Base-by-base conservation (phyloP, 1,140 invertebrate genomes). In the Drosophila sucinea region DNA sequence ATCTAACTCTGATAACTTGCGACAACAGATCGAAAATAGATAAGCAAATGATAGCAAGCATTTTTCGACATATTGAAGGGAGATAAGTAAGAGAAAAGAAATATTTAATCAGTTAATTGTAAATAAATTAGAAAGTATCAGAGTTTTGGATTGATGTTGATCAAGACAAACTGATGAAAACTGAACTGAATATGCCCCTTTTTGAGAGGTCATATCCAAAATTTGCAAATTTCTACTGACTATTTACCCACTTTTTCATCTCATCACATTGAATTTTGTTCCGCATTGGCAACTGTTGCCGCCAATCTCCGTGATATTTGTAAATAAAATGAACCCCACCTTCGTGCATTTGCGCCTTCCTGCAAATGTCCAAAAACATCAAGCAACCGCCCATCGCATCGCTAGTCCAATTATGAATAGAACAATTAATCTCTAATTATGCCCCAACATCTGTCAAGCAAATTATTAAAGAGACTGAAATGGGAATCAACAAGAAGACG, bases 401-500 rank as follows among this genome's bases (percentile, higher is more conserved):
- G 38, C 65, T 70, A 87, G 85, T 81, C 83, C 83, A 81, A 86
- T 86, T 86, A 86, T 86, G 83, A 81, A 84, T 84, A 90, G 80
- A 89, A 89, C 84, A 89, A 89, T 89, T 89, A 89, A 89, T 89
- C 84, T 89, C 85, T 89, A 89, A 89, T 89, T 89, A 89, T 90
- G 84, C 73, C 80, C 89, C 85, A 89, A 89, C 87, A 84, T 89
- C 80, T 89, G 84, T 89, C 84, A 76, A 54, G 85, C 68, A 81
- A 89, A 84, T 89, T 89, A 89, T 89, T 84, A 89, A 81, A 71
- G 55, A 60, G 56, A 70, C 44, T 84, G 68, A 85, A 85, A 73
- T 71, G 81, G 70, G 81, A 71, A 81, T 86, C 83, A 86, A 67
- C 82, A 54, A 62, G 62, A 55, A 64, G 58, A 62, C 55, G 38